Percentiles rank a stretch among this genome's conserved stretches.
These are phyloP conservation scores for Phataginus tricuspis DNA, from an alignment of 2,797 vertebrate species.

Conservation along the genomic window DNA sequence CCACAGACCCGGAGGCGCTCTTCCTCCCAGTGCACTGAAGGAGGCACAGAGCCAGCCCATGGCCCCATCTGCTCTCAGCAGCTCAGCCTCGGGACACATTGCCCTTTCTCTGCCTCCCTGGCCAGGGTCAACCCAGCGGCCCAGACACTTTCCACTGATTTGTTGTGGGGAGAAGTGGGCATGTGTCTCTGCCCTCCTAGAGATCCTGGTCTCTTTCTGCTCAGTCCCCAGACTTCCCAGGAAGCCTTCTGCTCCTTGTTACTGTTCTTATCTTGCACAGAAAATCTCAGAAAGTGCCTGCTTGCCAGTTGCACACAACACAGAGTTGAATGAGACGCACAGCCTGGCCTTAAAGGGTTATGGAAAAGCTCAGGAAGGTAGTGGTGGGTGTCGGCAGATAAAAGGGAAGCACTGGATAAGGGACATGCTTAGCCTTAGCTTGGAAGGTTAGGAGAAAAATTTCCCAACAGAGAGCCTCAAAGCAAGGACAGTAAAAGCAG, in stretches of 20 bases:
- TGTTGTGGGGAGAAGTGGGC: too few species aligned
- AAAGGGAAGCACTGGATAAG: background rate
- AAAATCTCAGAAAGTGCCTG: background rate
- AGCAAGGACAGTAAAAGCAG: background rate
- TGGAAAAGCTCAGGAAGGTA: background rate
- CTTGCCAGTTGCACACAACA: background rate
- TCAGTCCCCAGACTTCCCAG: background rate
- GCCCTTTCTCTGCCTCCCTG: background rate
- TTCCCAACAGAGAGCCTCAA: background rate
- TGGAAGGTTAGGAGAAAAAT: background rate
- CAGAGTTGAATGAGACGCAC: background rate
- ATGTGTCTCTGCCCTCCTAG: background rate
- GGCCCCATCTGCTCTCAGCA: background rate
- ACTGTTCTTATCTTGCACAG: background rate
- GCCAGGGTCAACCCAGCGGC: background rate
- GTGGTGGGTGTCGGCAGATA: background rate
- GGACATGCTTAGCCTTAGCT: background rate
- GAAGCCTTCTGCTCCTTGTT: background rate
- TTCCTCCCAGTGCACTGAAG: too few species aligned
- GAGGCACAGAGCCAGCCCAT: too few species aligned
- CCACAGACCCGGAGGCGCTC: background rate
- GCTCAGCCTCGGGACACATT: background rate
- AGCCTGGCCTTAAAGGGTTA: too few species aligned
- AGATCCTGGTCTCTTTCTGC: too few species aligned
- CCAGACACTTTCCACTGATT: too few species aligned